phyloP scores from a whole-genome alignment of 2,888 invertebrate species.

The Cheilosia pagana region DNA sequence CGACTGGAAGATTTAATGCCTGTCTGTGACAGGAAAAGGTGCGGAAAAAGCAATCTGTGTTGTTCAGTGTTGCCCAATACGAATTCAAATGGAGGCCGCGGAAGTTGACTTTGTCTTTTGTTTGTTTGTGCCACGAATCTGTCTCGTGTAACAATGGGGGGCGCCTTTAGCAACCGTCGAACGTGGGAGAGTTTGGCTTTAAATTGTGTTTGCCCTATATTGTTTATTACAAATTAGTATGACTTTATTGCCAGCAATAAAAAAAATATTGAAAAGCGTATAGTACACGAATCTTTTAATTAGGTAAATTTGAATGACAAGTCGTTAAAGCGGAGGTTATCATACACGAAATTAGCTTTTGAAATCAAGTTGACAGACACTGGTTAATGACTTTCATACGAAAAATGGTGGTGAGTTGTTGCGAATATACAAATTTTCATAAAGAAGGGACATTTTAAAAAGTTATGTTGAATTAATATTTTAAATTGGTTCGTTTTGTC shows the following conservation, averaged over 20 bases:
- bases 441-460: too few species aligned
- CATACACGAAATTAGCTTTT: too few species aligned
- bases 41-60: slow-evolving; percentile 44
- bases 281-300: too few species aligned
- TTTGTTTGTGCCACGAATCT: slow-evolving; percentile 26
- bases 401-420: too few species aligned
- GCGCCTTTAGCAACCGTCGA: slow-evolving; percentile 8
- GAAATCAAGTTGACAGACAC: too few species aligned
- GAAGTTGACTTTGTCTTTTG: slow-evolving; percentile 59
- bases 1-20: slow-evolving; percentile 26
- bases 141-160: slow-evolving; percentile 31
- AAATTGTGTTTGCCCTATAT: slow-evolving; percentile 7
- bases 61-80: slow-evolving; percentile 48
- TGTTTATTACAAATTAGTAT: not conserved
- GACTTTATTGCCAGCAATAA: not conserved
- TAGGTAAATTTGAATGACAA: too few species aligned
- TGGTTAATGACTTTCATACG: too few species aligned
- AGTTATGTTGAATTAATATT: too few species aligned
- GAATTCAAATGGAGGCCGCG: slow-evolving; percentile 54
- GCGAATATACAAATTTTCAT: too few species aligned
- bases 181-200: slow-evolving; percentile 30
- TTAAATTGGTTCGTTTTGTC: too few species aligned
- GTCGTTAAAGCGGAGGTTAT: too few species aligned
- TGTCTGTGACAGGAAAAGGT: slow-evolving; percentile 63
- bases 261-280: not conserved